Base-by-base conservation (phyloP, 2,888 invertebrate genomes). In the Ichneumon xanthorius region DNA sequence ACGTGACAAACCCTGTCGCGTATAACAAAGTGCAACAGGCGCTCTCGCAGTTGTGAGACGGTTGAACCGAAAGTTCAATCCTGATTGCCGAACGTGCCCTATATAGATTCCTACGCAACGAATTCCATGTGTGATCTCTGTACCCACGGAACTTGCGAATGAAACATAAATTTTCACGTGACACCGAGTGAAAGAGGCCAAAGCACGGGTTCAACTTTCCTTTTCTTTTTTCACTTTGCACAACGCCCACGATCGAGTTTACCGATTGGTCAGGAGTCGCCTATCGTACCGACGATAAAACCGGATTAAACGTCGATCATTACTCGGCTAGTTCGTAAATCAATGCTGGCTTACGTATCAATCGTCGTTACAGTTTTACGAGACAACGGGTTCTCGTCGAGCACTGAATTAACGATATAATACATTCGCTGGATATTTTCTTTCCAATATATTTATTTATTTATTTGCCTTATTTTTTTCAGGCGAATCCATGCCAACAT, bases 401-500 rank as follows among this genome's bases (percentile, higher is more conserved):
- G 33, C n/a, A 9, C 5, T 22, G 5, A 19, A 55, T 55, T 55
- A 19, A 55, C n/a, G 19, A 55, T 88, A 19, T 48, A 48, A 48
- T 48, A 16, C 22, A 58, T 9, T 9, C 16, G 4, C 33, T 16
- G 16, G 30, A 61, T 61, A 55, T 33, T 53, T 53, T 53, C 14
- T 11, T 40, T 14, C 26, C 40, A 37, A 53, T 55, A 16, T 16
- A 16, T 16, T 48, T 48, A 48, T 61, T 73, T 30, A 19, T 63
- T 26, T 58, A n/a, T 26, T 40, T 48, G 33, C 40, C 37, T 73
- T 6, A 2, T 73, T 16, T 61, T 61, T 92, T 92, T 6, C 89
- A 95, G 95, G 97, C 97, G 80, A 98, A 98, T 94, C 98, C 98
- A 88, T 98, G 98, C 94, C 97, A 97, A 94, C 98, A 98, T 94